Percentiles rank a stretch among this genome's conserved stretches.
Evolutionary conservation across 2,888 invertebrate genomes (phyloP).

Genomic region (Automeris io): DNA sequence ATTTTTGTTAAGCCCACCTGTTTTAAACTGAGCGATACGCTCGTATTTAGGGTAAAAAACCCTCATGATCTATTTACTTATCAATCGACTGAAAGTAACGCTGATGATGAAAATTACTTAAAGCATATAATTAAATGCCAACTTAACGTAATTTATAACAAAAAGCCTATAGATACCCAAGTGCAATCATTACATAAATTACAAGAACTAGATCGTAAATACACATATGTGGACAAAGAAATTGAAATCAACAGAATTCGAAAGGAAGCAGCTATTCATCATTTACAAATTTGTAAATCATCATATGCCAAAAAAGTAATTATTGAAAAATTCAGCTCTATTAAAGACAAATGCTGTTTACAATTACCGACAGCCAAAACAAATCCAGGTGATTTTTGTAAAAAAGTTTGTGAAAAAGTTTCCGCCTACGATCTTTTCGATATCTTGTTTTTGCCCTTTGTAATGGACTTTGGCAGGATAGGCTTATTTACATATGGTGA

Average conservation of each 20-base stretch:
- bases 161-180: constrained; percentile 21
- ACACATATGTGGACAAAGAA: constrained; percentile 45
- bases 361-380: constrained; percentile 15
- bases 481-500: constrained; percentile 45
- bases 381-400: constrained; percentile 34
- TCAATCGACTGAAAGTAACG: constrained; percentile 10
- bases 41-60: constrained; percentile 49
- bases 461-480: constrained; percentile 53
- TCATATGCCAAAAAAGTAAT: constrained; percentile 22
- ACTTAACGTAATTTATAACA: constrained; percentile 36
- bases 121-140: constrained; percentile 36
- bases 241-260: constrained; percentile 24
- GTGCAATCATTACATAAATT: constrained; percentile 56
- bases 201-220: constrained; percentile 34
- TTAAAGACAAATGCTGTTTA: constrained; percentile 33
- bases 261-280: constrained; percentile 29
- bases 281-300: constrained; percentile 36
- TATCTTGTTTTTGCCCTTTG: constrained; percentile 40
- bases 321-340: constrained; percentile 29
- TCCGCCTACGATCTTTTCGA: constrained; percentile 42
- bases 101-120: constrained; percentile 34
- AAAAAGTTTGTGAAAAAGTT: constrained; percentile 21
- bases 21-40: constrained; percentile 33
- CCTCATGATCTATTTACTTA: constrained; percentile 28
- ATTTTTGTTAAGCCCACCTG: constrained; percentile 46